Conservation (phyloP, 1,140 invertebrate genomes). For the Zaprionus lachaisei region DNA sequence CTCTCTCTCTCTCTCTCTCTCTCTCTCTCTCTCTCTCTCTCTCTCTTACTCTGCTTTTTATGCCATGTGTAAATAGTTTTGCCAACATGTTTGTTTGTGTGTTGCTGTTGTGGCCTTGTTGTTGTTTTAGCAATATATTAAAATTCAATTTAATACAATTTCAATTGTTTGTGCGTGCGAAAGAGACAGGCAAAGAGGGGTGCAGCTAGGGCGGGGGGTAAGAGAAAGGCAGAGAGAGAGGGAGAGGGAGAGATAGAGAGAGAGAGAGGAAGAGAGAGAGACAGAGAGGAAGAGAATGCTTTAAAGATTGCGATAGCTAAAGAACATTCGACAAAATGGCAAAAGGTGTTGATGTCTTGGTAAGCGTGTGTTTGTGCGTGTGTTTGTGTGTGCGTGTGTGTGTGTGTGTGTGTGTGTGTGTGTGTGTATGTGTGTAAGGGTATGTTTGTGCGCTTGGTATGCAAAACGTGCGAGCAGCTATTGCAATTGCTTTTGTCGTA, state of each 20-base stretch:
- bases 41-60: conserved; percentile 12
- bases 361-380: neutral
- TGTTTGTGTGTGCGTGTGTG: neutral
- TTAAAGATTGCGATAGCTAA: conserved; percentile 11
- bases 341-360: conserved; percentile 56
- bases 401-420: neutral
- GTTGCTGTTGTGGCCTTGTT: conserved; percentile 35
- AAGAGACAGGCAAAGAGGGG: conserved; percentile 1
- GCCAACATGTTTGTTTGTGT: conserved; percentile 26
- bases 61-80: conserved; percentile 37
- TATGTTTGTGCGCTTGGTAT: conserved; percentile 65
- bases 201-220: neutral
- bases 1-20: neutral
- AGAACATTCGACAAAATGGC: conserved; percentile 40
- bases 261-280: neutral
- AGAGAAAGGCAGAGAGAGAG: neutral
- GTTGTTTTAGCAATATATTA: conserved; percentile 74
- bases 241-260: neutral
- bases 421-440: neutral
- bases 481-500: conserved; percentile 41
- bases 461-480: conserved; percentile 63
- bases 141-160: conserved; percentile 82
- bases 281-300: neutral
- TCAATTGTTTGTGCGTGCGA: conserved; percentile 75
- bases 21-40: neutral